Conservation (phyloP, 2,888 invertebrate genomes). For the Cactoblastis cactorum region DNA sequence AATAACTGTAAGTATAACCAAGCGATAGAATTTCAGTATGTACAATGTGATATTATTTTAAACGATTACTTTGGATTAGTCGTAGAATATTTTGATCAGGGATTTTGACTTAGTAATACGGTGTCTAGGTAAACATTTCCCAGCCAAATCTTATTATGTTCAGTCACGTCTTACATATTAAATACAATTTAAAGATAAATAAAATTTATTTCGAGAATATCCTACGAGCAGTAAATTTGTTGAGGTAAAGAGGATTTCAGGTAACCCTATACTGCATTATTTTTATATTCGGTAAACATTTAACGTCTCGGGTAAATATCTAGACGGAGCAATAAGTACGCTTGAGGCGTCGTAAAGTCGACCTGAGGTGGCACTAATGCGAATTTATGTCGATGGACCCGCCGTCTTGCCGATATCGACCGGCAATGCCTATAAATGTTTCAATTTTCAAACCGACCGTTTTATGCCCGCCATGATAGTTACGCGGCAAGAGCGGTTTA, state of each 20-base stretch:
- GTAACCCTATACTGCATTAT: constrained; percentile 27
- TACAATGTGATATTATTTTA: too few relatives aligned
- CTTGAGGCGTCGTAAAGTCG: constrained; percentile 72
- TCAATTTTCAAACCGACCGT: constrained; percentile 61
- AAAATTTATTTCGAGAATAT: background rate
- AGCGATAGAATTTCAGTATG: too few relatives aligned
- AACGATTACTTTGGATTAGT: too few relatives aligned
- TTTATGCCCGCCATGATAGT: constrained; percentile 32
- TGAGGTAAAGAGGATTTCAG: constrained; percentile 8
- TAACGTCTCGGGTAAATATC: constrained; percentile 53
- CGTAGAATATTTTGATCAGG: too few relatives aligned
- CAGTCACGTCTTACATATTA: background rate
- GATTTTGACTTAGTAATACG: too few relatives aligned
- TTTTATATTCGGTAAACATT: constrained; percentile 51
- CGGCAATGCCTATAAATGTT: constrained; percentile 66
- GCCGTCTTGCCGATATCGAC: constrained; percentile 57
- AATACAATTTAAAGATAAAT: background rate
- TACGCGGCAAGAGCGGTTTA: constrained; percentile 9
- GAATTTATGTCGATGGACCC: constrained; percentile 74
- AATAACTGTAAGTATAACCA: too few relatives aligned
- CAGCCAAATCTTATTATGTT: background rate
- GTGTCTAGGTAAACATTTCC: too few relatives aligned
- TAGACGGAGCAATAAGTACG: constrained; percentile 65
- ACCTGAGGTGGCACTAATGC: constrained; percentile 76
- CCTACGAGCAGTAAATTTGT: constrained; percentile 1